Percentiles rank a stretch among this genome's conserved stretches.
Evolutionary conservation across 2,888 invertebrate species (phyloP).

Genomic region (Napeogenes inachia): DNA sequence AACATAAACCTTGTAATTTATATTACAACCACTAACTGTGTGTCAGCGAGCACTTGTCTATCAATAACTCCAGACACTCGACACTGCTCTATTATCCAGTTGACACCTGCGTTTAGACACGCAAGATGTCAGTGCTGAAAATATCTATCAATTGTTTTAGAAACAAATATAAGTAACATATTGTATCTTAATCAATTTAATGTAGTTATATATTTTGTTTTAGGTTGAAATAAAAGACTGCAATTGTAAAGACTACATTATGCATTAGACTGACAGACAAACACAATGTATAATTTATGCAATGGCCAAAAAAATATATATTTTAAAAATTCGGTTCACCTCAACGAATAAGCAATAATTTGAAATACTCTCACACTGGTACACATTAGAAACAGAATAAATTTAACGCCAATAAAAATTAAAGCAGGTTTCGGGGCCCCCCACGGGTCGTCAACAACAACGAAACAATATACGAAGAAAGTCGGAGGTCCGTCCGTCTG

Average conservation of each 20-base stretch:
- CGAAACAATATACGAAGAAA: slow-evolving; percentile 23
- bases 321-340: background rate
- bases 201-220: too few relatives aligned
- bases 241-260: too few relatives aligned
- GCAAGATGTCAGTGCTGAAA: background rate
- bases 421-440: slow-evolving; percentile 30
- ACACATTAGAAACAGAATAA: slow-evolving; percentile 1
- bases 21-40: slow-evolving; percentile 17
- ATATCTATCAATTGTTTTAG: too few relatives aligned
- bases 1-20: slow-evolving; percentile 5
- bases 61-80: slow-evolving; percentile 14
- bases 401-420: slow-evolving; percentile 43
- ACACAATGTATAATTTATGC: too few relatives aligned
- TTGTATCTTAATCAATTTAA: too few relatives aligned
- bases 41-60: slow-evolving; percentile 22
- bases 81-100: slow-evolving; percentile 1
- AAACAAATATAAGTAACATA: too few relatives aligned
- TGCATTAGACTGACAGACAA: too few relatives aligned
- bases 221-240: too few relatives aligned
- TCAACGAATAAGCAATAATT: background rate
- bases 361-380: slow-evolving; percentile 3
- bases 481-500: slow-evolving; percentile 17
- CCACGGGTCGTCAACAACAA: slow-evolving; percentile 8
- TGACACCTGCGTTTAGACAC: slow-evolving; percentile 2
- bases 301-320: too few relatives aligned